A percentile compares a stretch with the other conserved stretches of the same genome.
These are phyloP conservation scores for Bombus confusus DNA, from an alignment of 1,140 invertebrate genomes.

Conservation along the genomic window DNA sequence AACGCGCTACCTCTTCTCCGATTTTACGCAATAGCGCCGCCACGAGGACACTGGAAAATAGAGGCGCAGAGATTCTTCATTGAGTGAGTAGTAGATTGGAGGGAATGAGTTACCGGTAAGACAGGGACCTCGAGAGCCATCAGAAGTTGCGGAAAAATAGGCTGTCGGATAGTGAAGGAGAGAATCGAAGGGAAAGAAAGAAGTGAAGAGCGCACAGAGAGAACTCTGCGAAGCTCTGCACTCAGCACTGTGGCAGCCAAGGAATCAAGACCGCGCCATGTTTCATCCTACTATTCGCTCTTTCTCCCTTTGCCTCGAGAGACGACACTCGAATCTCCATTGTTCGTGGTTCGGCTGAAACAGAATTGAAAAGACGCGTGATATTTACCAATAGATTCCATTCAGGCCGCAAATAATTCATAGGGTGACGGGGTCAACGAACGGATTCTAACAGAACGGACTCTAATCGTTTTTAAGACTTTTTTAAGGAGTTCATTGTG, in stretches of 20 bases:
- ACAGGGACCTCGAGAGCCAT: constrained; percentile 47
- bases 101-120: constrained; percentile 43
- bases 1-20: neutral
- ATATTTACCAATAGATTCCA: constrained; percentile 40
- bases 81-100: constrained; percentile 18
- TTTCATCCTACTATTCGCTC: constrained; percentile 36
- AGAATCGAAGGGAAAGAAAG: constrained; percentile 32
- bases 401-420: constrained; percentile 32
- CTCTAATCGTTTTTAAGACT: neutral
- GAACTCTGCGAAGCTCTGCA: constrained; percentile 27
- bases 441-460: neutral
- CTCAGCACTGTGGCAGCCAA: constrained; percentile 38
- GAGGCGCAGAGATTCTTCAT: constrained; percentile 14
- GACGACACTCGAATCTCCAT: constrained; percentile 46
- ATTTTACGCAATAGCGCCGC: neutral
- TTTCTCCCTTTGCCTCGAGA: constrained; percentile 32
- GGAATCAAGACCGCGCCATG: constrained; percentile 39
- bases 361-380: constrained; percentile 50
- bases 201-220: constrained; percentile 26
- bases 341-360: constrained; percentile 46
- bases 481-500: neutral
- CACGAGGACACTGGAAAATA: constrained; percentile 8
- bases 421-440: neutral
- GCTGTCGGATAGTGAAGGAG: constrained; percentile 24
- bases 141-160: constrained; percentile 47